These are phyloP conservation scores for Drosophila greeni DNA, from an alignment of 2,888 invertebrate species.

Conservation along the genomic window DNA sequence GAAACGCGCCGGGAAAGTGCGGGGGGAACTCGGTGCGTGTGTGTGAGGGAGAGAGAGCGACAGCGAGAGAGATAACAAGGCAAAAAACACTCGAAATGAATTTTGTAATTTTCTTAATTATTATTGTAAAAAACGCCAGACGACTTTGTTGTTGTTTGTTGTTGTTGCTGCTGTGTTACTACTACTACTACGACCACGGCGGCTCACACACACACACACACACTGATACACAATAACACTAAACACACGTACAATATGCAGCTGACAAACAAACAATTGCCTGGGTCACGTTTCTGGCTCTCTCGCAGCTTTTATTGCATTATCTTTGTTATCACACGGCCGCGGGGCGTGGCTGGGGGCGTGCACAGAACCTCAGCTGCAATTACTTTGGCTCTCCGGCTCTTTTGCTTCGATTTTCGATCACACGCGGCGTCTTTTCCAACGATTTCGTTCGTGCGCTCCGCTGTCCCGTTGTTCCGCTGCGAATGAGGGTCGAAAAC, in stretches of 20 bases:
- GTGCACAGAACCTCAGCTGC: slow-evolving; percentile 4
- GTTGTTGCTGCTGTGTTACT: slow-evolving; percentile 15
- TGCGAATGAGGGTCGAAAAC: no score
- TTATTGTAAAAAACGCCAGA: slow-evolving; percentile 38
- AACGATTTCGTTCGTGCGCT: slow-evolving; percentile 14
- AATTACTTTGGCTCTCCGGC: slow-evolving; percentile 15
- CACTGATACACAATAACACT: slow-evolving; percentile 19
- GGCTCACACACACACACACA: slow-evolving; percentile 38
- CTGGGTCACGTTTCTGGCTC: slow-evolving; percentile 48
- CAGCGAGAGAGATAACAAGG: slow-evolving; percentile 43
- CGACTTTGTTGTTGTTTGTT: slow-evolving; percentile 35
- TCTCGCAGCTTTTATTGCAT: slow-evolving; percentile 45
- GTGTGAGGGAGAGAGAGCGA: slow-evolving; percentile 32
- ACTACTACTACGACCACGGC: slow-evolving; percentile 19
- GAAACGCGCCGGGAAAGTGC: slow-evolving; percentile 15
- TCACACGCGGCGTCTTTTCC: slow-evolving; percentile 27
- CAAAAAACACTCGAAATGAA: slow-evolving; percentile 59
- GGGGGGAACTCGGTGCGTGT: slow-evolving; percentile 32
- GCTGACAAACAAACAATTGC: slow-evolving; percentile 48
- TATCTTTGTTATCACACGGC: slow-evolving; percentile 64
- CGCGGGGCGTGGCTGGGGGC: slow-evolving; percentile 24
- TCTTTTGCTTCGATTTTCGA: slow-evolving; percentile 11
- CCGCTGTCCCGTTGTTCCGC: slow-evolving; percentile 13
- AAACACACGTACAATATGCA: slow-evolving; percentile 17
- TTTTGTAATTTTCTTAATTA: slow-evolving; percentile 54